These are phyloP conservation scores for Nettapus auritus DNA, from an alignment of 2,113 vertebrate genomes.

Conservation along the genomic window DNA sequence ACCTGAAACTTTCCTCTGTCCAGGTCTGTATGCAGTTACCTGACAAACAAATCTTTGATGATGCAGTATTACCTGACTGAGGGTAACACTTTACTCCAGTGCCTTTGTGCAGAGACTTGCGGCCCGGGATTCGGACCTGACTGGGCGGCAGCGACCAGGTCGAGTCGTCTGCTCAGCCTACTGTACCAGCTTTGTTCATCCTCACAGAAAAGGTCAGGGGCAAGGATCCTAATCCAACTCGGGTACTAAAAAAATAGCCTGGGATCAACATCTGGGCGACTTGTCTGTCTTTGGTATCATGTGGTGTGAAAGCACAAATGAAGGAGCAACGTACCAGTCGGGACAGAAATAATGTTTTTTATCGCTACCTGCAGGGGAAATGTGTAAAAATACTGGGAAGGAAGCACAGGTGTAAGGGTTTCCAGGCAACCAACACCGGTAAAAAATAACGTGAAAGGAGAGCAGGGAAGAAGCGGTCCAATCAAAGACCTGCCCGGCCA, in stretches of 20 bases:
- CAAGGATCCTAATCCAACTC: not conserved
- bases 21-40: not conserved
- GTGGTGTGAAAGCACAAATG: not conserved
- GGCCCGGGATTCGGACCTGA: not conserved
- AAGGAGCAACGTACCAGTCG: not conserved
- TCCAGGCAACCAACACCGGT: conserved; percentile 55
- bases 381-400: not conserved
- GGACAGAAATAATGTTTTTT: not conserved
- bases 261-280: not conserved
- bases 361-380: not conserved
- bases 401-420: conserved; percentile 46
- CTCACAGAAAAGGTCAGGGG: not conserved
- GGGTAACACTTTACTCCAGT: not conserved
- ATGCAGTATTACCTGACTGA: not conserved
- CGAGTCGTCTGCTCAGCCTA: not conserved
- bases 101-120: not conserved
- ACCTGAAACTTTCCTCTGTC: not conserved
- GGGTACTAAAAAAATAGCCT: not conserved
- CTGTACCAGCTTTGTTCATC: not conserved
- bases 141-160: too few species aligned
- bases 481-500: conserved; percentile 12
- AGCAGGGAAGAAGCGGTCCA: not conserved
- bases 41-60: not conserved
- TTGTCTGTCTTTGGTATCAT: not conserved
- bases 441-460: conserved; percentile 30